Evolutionary conservation across 2,797 vertebrate genomes (phyloP).

Genomic region (Periophthalmus magnuspinnatus): DNA sequence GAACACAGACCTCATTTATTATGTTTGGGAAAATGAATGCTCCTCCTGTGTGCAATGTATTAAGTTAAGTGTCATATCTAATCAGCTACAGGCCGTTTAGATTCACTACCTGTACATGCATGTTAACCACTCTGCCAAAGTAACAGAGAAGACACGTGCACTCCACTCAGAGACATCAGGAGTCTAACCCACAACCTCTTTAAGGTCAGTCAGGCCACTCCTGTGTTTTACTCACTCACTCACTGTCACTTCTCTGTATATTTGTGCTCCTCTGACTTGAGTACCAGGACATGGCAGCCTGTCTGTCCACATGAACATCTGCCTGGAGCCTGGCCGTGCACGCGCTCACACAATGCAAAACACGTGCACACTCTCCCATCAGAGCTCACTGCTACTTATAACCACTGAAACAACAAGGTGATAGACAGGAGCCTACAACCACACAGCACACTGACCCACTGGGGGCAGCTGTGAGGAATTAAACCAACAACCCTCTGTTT

Average conservation of each 20-base stretch:
- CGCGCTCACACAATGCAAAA: background rate
- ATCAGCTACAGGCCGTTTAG: background rate
- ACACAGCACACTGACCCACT: background rate
- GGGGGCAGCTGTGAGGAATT: background rate
- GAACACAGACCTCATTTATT: constrained; percentile 6
- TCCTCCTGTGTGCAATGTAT: background rate
- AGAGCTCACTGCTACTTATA: constrained; percentile 34
- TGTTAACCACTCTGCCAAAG: background rate
- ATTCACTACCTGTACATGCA: background rate
- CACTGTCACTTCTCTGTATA: constrained; percentile 16
- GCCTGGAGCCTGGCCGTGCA: constrained; percentile 29
- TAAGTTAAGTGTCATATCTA: background rate
- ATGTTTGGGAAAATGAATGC: background rate
- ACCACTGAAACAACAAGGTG: constrained; percentile 20
- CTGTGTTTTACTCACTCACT: constrained; percentile 9
- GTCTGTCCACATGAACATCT: constrained; percentile 64
- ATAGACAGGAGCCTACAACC: background rate
- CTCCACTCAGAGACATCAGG: too few relatives aligned
- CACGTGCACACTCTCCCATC: constrained; percentile 28
- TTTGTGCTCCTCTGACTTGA: constrained; percentile 27
- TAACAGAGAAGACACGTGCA: background rate
- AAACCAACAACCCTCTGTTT: background rate
- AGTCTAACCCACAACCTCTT: too few relatives aligned
- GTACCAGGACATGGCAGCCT: constrained; percentile 61
- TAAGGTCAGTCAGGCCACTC: background rate